Conservation (phyloP, 2,113 vertebrate species). For the Colinus virginianus region DNA sequence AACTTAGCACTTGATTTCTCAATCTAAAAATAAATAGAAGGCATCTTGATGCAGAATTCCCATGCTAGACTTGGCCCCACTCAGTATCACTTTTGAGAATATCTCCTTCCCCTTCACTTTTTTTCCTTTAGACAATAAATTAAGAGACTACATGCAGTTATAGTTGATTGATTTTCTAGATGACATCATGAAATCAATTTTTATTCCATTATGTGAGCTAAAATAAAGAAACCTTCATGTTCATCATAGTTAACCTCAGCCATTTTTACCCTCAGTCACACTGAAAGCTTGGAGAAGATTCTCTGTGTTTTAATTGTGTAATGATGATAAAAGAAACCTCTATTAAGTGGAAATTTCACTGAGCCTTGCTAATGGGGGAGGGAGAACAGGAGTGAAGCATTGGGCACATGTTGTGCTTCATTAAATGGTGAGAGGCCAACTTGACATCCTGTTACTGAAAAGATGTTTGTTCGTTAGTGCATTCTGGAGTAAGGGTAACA, state of each 20-base stretch:
- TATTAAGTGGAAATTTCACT: slow-evolving; percentile 60
- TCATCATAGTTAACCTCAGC: background rate
- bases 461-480: slow-evolving; percentile 46
- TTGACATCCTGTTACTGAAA: slow-evolving; percentile 64
- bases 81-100: background rate
- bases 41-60: background rate
- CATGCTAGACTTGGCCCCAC: background rate
- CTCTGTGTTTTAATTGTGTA: slow-evolving; percentile 26
- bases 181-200: background rate
- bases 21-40: background rate
- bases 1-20: background rate
- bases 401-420: slow-evolving; percentile 58
- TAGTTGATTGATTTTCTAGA: background rate
- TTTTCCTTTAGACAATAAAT: background rate
- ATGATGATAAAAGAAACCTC: slow-evolving; percentile 39
- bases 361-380: slow-evolving; percentile 15
- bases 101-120: background rate
- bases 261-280: background rate
- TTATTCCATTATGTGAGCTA: background rate
- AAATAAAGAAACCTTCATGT: background rate
- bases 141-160: background rate
- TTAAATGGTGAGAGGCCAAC: slow-evolving; percentile 61
- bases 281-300: background rate
- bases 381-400: slow-evolving; percentile 35
- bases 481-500: background rate